Evolutionary conservation across 2,113 vertebrate species (phyloP), one percentile per base, ranked within the genome.

Genomic region (Alexandromys fortis): DNA sequence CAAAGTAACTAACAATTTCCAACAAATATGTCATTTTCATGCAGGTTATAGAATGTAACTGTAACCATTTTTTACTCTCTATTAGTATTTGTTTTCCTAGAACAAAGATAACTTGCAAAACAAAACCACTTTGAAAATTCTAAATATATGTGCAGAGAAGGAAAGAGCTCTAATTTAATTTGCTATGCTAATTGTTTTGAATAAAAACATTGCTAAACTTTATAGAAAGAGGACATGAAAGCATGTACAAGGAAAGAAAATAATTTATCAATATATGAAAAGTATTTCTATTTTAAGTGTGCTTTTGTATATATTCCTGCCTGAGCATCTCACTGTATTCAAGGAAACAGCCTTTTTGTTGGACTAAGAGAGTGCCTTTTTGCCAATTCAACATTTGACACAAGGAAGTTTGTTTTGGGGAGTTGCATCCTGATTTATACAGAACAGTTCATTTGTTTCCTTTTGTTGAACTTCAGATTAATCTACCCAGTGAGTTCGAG

Each of bases 401-500:
- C 42, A 95, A 96, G 63, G 89, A 75, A 76, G 33, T 97, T 96
- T 94, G 61, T 95, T 95, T 97, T 95, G 65, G 49, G 95, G 94
- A 97, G 35, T 89, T 86, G 83, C 5, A 0, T 72, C 68, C 49
- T 96, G 88, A 94, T 94, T 96, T 96, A 94, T 85, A 97, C 88
- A 87, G 93, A 97, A 90, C 86, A 96, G 67, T 94, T 97, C 58
- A 90, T 98, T 97, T 97, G 63, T 96, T 95, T 49, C 77, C 26
- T 70, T 97, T 76, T 90, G 87, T 45, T 91, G 86, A 87, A 96
- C 87, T 96, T 97, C 79, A 96, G 55, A 96, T 96, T 94, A 96
- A 95, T 97, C 97, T 86, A 92, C 52, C 52, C 72, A 76, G 81
- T 75, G 82, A 97, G 93, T 98, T 96, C 96, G 97, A 97, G 49